Base-by-base conservation (phyloP, 1,140 invertebrate species). In the Manduca sexta region DNA sequence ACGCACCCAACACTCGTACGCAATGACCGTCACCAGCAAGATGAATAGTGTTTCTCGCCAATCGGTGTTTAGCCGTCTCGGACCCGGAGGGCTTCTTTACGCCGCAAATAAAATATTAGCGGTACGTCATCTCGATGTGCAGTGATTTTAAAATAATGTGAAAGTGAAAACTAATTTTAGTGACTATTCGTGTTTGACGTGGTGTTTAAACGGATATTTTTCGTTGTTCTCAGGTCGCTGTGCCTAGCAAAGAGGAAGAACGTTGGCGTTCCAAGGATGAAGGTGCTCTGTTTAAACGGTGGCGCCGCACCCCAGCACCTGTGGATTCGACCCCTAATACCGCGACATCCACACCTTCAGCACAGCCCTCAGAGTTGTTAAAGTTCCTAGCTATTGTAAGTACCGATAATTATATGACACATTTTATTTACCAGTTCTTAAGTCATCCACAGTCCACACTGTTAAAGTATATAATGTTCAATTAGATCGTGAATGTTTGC, bases 381-480 rank as follows among this genome's bases (percentile, higher is more conserved):
- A 86, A 87, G 65, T 86, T 80, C 52, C 56, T 87, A 66, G 84
- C 86, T 61, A 86, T 86, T 78, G 86, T 86, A 78, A 85, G 86
- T 86, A 2, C n/a, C n/a, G n/a, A n/a, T n/a, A n/a, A n/a, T n/a
- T n/a, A n/a, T n/a, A n/a, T n/a, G n/a, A n/a, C n/a, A n/a, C n/a
- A n/a, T n/a, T n/a, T n/a, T n/a, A n/a, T n/a, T n/a, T n/a, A n/a
- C n/a, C n/a, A n/a, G n/a, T n/a, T n/a, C n/a, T n/a, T n/a, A n/a
- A n/a, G n/a, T n/a, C n/a, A n/a, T n/a, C n/a, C n/a, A n/a, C n/a
- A n/a, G n/a, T n/a, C n/a, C n/a, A n/a, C n/a, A n/a, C n/a, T n/a
- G n/a, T n/a, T n/a, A n/a, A n/a, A n/a, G n/a, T n/a, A n/a, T n/a
- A n/a, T n/a, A n/a, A n/a, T n/a, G n/a, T n/a, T n/a, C n/a, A n/a